phyloP scores from a whole-genome alignment of 2,113 vertebrate genomes.

The Empidonax alnorum region DNA sequence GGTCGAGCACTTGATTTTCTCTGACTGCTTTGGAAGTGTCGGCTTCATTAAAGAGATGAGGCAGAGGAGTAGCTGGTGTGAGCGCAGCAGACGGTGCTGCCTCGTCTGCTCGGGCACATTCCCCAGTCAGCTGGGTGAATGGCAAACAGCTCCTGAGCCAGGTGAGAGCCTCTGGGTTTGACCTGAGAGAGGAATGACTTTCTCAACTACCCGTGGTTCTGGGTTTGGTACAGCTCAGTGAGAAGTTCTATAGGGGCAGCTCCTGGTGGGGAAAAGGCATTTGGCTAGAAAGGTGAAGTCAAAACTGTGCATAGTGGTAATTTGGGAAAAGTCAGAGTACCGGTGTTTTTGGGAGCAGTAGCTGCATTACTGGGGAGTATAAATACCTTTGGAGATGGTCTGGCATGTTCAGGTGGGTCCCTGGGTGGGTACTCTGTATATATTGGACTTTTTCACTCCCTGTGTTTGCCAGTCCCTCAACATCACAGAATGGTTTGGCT shows the following conservation, averaged over 20 bases:
- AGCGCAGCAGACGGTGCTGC: background rate
- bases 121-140: background rate
- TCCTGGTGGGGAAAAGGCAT: background rate
- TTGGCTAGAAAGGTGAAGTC: background rate
- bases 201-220: background rate
- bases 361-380: background rate
- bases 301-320: background rate
- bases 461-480: background rate
- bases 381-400: background rate
- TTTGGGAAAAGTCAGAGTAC: background rate
- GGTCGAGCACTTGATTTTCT: background rate
- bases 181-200: background rate
- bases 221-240: background rate
- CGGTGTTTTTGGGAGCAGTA: background rate
- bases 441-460: background rate
- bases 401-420: background rate
- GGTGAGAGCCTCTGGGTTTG: rapidly evolving
- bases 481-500: background rate
- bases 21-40: background rate
- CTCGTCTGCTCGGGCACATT: rapidly evolving
- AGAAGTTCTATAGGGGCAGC: background rate
- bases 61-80: background rate
- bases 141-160: rapidly evolving
- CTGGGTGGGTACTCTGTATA: background rate
- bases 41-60: background rate